These are phyloP conservation scores for Apteryx mantelli DNA, from an alignment of 2,113 vertebrate species.

Conservation along the genomic window DNA sequence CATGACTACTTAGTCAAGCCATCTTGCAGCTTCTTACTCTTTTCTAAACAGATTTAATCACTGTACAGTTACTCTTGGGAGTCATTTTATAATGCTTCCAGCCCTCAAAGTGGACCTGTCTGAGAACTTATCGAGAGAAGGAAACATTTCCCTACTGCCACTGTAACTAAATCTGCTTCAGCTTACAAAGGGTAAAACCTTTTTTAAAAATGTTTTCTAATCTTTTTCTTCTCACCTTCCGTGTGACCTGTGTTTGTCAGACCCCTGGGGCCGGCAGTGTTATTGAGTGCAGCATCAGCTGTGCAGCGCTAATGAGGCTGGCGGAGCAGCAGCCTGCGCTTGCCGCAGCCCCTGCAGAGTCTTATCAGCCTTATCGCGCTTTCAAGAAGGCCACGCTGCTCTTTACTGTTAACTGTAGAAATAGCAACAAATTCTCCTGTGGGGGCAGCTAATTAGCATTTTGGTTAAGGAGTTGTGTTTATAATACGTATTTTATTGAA, in stretches of 20 bases:
- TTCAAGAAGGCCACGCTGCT: background rate
- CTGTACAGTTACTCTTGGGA: background rate
- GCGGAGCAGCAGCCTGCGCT: background rate
- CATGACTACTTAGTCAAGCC: background rate
- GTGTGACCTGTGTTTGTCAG: constrained; percentile 16
- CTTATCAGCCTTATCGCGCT: background rate
- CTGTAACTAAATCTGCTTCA: background rate
- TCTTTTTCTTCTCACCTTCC: constrained; percentile 35
- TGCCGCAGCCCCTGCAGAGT: background rate
- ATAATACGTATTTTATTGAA: background rate
- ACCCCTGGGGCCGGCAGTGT: background rate
- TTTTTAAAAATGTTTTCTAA: background rate
- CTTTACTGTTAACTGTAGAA: background rate
- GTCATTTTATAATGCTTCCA: background rate
- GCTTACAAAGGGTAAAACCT: background rate
- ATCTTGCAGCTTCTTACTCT: background rate
- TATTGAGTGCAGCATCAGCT: background rate
- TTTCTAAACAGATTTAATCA: background rate
- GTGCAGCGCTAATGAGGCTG: constrained; percentile 38
- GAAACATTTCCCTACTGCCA: background rate
- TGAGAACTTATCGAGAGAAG: background rate
- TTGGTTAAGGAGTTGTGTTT: background rate
- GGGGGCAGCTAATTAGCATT: background rate
- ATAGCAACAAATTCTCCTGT: background rate
- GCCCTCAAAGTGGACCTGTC: background rate